These are phyloP conservation scores for Garrulus glandarius DNA, from an alignment of 2,797 vertebrate species.

Conservation along the genomic window DNA sequence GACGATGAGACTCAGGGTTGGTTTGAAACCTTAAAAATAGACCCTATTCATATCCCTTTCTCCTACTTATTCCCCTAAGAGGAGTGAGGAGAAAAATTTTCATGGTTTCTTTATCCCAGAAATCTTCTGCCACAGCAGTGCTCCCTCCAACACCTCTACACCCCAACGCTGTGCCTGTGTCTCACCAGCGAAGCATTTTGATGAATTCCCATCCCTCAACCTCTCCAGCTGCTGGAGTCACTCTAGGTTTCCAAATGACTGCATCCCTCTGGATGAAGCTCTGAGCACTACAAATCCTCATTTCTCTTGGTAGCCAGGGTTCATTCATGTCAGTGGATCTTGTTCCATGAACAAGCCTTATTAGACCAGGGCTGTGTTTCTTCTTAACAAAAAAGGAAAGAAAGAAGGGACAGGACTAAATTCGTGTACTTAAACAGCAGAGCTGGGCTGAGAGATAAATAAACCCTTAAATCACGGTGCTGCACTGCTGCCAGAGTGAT, in stretches of 20 bases:
- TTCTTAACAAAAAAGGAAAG: neutral
- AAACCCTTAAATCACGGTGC: conserved; percentile 24
- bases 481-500: neutral
- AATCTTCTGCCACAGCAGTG: neutral
- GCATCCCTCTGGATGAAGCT: neutral
- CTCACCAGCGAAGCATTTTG: neutral
- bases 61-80: neutral
- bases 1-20: neutral
- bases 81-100: neutral
- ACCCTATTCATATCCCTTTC: neutral
- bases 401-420: neutral
- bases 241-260: neutral
- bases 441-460: conserved; percentile 35
- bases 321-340: neutral
- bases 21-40: neutral
- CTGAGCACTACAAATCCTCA: neutral
- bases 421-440: neutral
- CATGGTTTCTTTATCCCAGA: neutral
- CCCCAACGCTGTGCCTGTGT: rapidly evolving
- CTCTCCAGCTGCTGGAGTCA: neutral
- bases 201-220: neutral
- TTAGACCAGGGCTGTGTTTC: neutral
- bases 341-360: neutral
- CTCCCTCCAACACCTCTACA: neutral
- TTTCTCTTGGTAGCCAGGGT: neutral